These are phyloP conservation scores for Theretra japonica DNA, from an alignment of 2,888 invertebrate genomes.

Conservation along the genomic window DNA sequence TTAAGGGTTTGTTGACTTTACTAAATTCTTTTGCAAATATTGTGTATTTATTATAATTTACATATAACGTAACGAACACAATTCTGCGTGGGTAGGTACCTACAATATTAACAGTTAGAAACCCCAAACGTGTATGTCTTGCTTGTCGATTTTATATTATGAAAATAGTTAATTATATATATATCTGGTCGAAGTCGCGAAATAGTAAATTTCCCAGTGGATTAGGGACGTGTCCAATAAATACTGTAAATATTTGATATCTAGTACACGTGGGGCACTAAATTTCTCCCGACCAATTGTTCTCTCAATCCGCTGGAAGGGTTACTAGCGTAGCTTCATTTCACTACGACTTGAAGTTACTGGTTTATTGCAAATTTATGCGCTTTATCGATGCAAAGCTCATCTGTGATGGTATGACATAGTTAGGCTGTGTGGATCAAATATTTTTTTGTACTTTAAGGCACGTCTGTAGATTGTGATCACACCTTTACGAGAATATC, in stretches of 20 bases:
- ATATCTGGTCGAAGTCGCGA: background rate
- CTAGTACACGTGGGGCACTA: background rate
- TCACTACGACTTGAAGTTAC: slow-evolving; percentile 34
- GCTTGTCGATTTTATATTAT: slow-evolving; percentile 28
- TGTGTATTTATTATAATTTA: slow-evolving; percentile 23
- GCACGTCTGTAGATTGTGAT: slow-evolving; percentile 8
- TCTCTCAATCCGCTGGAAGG: background rate
- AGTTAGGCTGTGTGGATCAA: slow-evolving; percentile 67
- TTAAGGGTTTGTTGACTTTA: slow-evolving; percentile 11
- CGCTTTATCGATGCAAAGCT: slow-evolving; percentile 76
- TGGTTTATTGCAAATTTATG: slow-evolving; percentile 62
- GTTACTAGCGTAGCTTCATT: background rate
- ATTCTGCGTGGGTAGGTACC: background rate
- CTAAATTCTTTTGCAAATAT: slow-evolving; percentile 26
- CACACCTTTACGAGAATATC: background rate
- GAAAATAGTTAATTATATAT: background rate
- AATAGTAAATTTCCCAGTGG: background rate
- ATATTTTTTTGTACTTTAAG: slow-evolving; percentile 27
- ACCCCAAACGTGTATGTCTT: slow-evolving; percentile 34
- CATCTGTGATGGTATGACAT: slow-evolving; percentile 82
- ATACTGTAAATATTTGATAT: background rate
- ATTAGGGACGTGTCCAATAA: background rate
- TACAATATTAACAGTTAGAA: slow-evolving; percentile 22
- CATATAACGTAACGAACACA: slow-evolving; percentile 1
- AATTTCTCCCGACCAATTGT: background rate